Evolutionary conservation across 2,113 vertebrate genomes (phyloP).

Genomic region (Engystomops pustulosus): DNA sequence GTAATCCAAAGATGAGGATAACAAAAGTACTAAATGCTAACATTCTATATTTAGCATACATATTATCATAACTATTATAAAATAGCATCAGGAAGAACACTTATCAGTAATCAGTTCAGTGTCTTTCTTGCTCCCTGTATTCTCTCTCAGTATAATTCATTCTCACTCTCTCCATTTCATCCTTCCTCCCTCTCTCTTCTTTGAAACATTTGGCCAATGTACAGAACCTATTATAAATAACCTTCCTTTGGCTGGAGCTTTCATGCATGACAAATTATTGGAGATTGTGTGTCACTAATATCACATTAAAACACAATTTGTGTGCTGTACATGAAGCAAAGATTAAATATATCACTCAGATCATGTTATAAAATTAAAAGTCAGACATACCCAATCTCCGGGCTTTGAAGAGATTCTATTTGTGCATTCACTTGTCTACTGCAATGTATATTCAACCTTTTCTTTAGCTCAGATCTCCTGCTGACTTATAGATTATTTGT

Average conservation of each 20-base stretch:
- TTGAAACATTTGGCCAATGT: constrained; percentile 1
- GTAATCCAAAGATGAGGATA: too few species aligned
- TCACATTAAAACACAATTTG: constrained; percentile 31
- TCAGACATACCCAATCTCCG: neutral
- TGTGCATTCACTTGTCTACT: neutral
- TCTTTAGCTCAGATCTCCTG: neutral
- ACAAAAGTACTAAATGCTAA: neutral
- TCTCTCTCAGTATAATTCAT: neutral
- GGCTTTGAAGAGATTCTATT: neutral
- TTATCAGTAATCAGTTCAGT: neutral
- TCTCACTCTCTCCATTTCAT: neutral
- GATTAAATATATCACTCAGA: neutral
- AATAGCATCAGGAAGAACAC: neutral
- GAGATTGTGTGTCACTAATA: constrained; percentile 22
- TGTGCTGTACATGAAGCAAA: constrained; percentile 2
- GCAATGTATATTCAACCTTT: constrained; percentile 13
- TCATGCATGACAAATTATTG: constrained; percentile 17
- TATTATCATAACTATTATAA: neutral
- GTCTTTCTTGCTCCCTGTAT: neutral
- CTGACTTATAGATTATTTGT: neutral
- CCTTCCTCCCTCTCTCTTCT: neutral
- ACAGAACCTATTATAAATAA: constrained; percentile 15
- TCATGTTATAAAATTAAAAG: constrained; percentile 29
- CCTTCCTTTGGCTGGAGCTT: constrained; percentile 8
- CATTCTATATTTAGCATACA: too few species aligned